Base-by-base conservation (phyloP, 30 jellyfish, hydroid and myxozoan species). In the Pseudorhiza aurosa region DNA sequence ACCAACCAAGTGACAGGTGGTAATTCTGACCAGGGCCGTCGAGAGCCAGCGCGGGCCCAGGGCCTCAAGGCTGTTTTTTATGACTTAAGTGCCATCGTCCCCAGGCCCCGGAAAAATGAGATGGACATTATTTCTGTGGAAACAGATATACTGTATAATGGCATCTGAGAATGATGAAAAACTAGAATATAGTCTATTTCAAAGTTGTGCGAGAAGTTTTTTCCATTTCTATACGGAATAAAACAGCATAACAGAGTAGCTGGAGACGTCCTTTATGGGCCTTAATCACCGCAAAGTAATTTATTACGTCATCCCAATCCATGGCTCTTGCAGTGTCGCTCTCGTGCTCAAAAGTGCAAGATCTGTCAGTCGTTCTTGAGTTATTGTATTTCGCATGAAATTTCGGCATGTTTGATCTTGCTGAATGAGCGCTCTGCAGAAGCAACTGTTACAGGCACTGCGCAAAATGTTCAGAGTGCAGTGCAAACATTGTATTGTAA, bases 361-460 rank as follows among this genome's bases (percentile, higher is more conserved):
- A 32, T 60, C 83, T 28, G 67, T n/a, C 77, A 75, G 59, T 73
- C 71, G 60, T 25, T 80, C 75, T 49, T 80, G 83, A 29, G 84
- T 80, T 84, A 80, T 64, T 2, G 84, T 63, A 35, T 75, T 80
- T 65, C 80, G 83, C 83, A 58, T 80, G 65, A 80, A 44, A 49
- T 63, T 80, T 45, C 55, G 53, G 30, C 55, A 28, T 21, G 76
- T 65, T 67, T 67, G 19, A 47, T 69, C 70, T 81, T 81, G 68
- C 69, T 81, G 85, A 81, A 81, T 15, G 85, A 81, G 30, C 79
- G 85, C 78, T 65, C 93, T 45, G 82, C 83, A 26, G 93, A 81
- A 27, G 93, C 93, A 81, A 81, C 85, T 81, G 85, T 81, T 78
- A 81, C 83, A 46, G 93, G 77, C 78, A 81, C 46, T 18, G 93